These are phyloP conservation scores for Chloroclysta siterata DNA, from an alignment of 2,888 invertebrate genomes.

Conservation along the genomic window DNA sequence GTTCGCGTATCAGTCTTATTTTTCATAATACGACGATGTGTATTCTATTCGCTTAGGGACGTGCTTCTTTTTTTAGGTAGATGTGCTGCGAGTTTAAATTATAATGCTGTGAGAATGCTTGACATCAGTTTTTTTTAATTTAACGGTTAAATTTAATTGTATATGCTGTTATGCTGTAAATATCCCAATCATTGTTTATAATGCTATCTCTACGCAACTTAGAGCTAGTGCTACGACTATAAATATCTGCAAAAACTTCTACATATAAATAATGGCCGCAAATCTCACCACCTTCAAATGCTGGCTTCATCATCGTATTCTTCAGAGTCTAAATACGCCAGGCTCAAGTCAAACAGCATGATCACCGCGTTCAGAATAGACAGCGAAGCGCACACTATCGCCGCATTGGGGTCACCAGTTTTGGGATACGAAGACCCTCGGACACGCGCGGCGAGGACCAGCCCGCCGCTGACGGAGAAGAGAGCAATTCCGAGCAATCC, in stretches of 20 bases:
- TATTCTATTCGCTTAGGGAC: no score
- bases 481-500: conserved; percentile 68
- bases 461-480: conserved; percentile 67
- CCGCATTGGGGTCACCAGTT: conserved; percentile 65
- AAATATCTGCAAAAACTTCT: background rate
- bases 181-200: no score
- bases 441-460: conserved; percentile 61
- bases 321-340: conserved; percentile 78
- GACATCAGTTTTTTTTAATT: no score
- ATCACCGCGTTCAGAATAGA: conserved; percentile 64
- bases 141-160: no score
- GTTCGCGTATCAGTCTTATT: no score
- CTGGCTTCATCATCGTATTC: conserved; percentile 75
- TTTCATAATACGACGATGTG: no score
- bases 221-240: no score
- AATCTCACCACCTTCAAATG: conserved; percentile 58
- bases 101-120: no score
- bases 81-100: no score
- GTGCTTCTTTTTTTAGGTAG: no score
- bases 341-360: conserved; percentile 71
- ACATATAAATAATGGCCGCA: conserved; percentile 10
- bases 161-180: no score
- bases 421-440: conserved; percentile 55
- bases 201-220: no score
- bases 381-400: conserved; percentile 59